Base-by-base conservation (phyloP, 2,797 vertebrate species). In the Orestias chungarensis region DNA sequence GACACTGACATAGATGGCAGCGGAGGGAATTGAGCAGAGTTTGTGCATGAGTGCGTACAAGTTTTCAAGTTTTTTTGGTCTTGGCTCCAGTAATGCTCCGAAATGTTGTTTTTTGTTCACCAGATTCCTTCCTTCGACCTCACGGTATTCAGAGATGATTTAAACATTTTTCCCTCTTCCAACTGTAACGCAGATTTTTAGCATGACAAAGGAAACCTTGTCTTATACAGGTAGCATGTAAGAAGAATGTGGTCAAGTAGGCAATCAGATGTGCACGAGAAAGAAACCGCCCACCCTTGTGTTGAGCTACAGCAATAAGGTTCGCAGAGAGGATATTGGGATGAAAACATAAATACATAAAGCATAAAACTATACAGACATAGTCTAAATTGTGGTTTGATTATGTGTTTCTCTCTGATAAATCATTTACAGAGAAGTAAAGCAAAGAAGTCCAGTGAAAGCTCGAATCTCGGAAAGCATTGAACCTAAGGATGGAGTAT, bases 141-240 rank as follows among this genome's bases (percentile, higher is more conserved):
- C 50, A n/a, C 23, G 0, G 40, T 10, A 2, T 68, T 52, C 18
- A 15, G 1, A 27, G 17, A 17, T 27, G 20, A 64, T 42, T 64
- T 12, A 27, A 33, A 68, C 71, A 64, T 8, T 55, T 70, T 59
- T 50, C 55, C 40, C 23, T 38, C n/a, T 25, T 42, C 67, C 33
- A 72, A 79, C 23, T 54, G 50, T 62, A 29, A 52, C 66, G 70
- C 69, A 71, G 69, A 59, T 69, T 6, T 70, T 82, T 43, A 68
- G 47, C 61, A 40, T 54, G 47, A 43, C 44, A 68, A 73, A 69
- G 74, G 70, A 86, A 74, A 73, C 74, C 49, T 76, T 1, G 25
- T 72, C 75, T 86, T 80, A 83, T 76, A 75, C 70, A 71, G 85
- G 81, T 80, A 61, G 42, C 78, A 76, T 66, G 75, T 71, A 0